Base-by-base conservation (phyloP, 1,140 invertebrate species). In the Trichogramma pretiosum region DNA sequence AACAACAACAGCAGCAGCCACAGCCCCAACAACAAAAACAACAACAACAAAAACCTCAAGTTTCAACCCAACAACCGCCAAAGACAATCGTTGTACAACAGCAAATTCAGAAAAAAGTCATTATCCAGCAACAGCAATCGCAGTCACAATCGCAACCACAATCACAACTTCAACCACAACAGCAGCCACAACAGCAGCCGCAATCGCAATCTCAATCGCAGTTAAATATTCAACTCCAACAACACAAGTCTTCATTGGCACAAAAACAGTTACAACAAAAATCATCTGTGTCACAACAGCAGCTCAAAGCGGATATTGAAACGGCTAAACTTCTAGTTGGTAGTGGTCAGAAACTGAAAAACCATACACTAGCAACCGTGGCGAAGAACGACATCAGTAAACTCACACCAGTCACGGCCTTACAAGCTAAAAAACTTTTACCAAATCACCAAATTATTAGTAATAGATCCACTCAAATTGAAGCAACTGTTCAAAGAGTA, bases 291-390 rank as follows among this genome's bases (percentile, higher is more conserved):
- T 1, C 36, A 13, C 26, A 11, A 22, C 40, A 48, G 19, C 46
- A 69, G 46, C 38, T 52, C 9, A 65, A 67, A 7, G 22, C 50
- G 10, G 67, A 67, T n/a, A 46, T 50, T 10, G 54, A 56, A 16
- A 58, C 63, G 16, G 32, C 37, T 3, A 57, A 54, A 21, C 50
- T 48, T 0, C 52, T 46, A 10, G 42, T 51, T n/a, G 37, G 37
- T 18, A 16, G 37, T 46, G 3, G 45, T 37, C 67, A 67, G n/a
- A 69, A 70, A 33, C 11, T 68, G 7, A 70, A 68, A 38, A 70
- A 68, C 46, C 64, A 70, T 23, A 43, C 59, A 24, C 13, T 67
- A 16, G 22, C 22, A 3, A 61, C 67, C 19, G 57, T 18, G 23
- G 57, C 58, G 7, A 39, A 48, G 17, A 59, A 58, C 43, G 50